Evolutionary conservation across 2,113 vertebrate genomes (phyloP), one percentile per base, ranked within the genome.

Genomic region (Pogona vitticeps): DNA sequence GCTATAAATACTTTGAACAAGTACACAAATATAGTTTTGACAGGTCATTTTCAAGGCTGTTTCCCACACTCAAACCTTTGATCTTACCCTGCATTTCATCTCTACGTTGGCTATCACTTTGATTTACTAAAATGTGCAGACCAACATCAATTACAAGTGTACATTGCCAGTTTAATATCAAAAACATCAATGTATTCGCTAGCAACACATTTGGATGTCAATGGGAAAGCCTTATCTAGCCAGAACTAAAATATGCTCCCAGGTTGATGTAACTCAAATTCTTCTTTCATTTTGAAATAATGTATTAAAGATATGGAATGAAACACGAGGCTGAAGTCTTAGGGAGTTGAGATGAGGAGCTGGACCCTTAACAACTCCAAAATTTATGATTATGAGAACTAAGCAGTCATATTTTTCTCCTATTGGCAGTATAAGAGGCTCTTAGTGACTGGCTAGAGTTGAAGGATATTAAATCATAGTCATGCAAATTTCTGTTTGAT

Each of bases 351-450:
- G 80, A 89, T 52, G 14, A 63, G 56, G 86, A 94, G 78, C n/a
- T 67, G 90, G 42, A 91, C 8, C 75, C 68, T 76, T 90, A 94
- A 79, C 58, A 89, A 92, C 56, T 84, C 88, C 71, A 93, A 94
- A 80, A 95, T 96, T 94, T 94, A 96, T 84, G 28, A 80, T 80
- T 94, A 89, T 94, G 92, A 93, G 87, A 95, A 94, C 94, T 91
- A 93, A 92, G 83, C 18, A 94, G 89, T 92, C 83, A 89, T 95
- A 94, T 92, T 94, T 96, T 90, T 84, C 83, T 67, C 52, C 46
- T 65, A 63, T 4, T 94, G 91, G 83, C 88, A 90, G 92, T 94
- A 86, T 92, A 93, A 95, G 91, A 95, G 82, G 52, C 83, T 95
- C 88, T 95, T 90, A 93, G 89, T 93, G 91, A 95, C 91, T 93